Evolutionary conservation across 2,797 vertebrate species (phyloP), one percentile per base, ranked within the genome.

Genomic region (Microctenopoma lineatum): DNA sequence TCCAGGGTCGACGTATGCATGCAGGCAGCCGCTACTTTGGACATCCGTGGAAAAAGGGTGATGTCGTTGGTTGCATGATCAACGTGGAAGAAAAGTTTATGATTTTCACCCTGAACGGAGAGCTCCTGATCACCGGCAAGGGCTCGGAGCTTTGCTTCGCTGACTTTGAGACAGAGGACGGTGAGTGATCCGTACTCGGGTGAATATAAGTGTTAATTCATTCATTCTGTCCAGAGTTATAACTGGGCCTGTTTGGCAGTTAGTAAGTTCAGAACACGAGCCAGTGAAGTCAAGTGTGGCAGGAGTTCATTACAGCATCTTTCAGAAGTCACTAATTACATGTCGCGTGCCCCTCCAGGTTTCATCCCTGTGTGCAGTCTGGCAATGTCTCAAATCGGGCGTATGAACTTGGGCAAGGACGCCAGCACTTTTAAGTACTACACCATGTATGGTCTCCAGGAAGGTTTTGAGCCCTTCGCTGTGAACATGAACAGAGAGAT

Each of bases 401-500:
- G 90, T 3, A 97, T 99, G 95, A 99, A 99, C 78, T 94, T 99
- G 48, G 98, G 98, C 62, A 98, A 95, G 85, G 95, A 99, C 4
- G 98, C 98, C 85, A 97, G 92, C 84, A 96, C 96, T 27, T 98
- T 99, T 78, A 99, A 98, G 75, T 99, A 96, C 87, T 99, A 98
- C 61, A 99, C 98, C 55, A 98, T 98, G 97, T 99, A 95, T 27
- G 98, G 98, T 48, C 97, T 99, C 60, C 98, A 99, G 83, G 98
- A 99, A 80, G 98, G 98, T 79, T 99, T 98, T 72, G 96, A 99
- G 79, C 98, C 98, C 66, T 99, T 97, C 32, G 96, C 96, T 14
- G 98, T 99, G 77, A 99, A 99, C 91, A 99, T 97, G 97, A 99
- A 99, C 76, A 90, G 97, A 80, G 96, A 99, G 8, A 95, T 99